Base-by-base conservation (phyloP, 2,888 invertebrate species). In the Drosophila buzzatii region DNA sequence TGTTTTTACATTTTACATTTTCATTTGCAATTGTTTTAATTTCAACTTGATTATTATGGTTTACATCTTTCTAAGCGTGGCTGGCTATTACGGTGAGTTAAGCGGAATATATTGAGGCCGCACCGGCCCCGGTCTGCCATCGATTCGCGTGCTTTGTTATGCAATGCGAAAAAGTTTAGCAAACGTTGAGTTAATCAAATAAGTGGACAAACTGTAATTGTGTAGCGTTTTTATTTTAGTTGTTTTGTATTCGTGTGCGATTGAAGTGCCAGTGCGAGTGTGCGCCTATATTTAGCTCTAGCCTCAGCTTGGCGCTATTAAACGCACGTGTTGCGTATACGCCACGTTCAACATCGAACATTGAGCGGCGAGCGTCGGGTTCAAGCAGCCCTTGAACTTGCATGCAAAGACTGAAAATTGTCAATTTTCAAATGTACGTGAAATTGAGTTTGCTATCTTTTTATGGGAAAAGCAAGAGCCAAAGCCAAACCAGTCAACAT, bases 21-120 rank as follows among this genome's bases (percentile, higher is more conserved):
- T 18, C 4, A 61, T 68, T 73, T 70, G 23, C 39, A 56, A 61
- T 70, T 61, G 53, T 58, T 69, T 63, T 64, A 6, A 27, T 27
- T 69, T 61, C 37, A 51, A 41, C 45, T 62, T 67, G 53, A 82
- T 73, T 76, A 93, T 93, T 75, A 93, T 93, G 93, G 91, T 93
- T 91, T 93, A 93, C 82, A 81, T 93, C 76, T 93, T 91, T 78
- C 89, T 93, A 68, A 92, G 92, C 83, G 92, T 92, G 62, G 86
- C 90, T 65, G 92, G 91, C 76, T 92, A 91, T 82, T 93, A 93
- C 82, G 93, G 93, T 93, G 89, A 93, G 92, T 92, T 73, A 9
- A 42, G 10, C 7, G n/a, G n/a, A 2, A 41, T 41, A 37, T 27
- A 44, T 35, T 23, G 23, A 35, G 27, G 5, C 31, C 47, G 35